Conservation (phyloP, 2,888 invertebrate genomes). For the Steromphala cineraria region DNA sequence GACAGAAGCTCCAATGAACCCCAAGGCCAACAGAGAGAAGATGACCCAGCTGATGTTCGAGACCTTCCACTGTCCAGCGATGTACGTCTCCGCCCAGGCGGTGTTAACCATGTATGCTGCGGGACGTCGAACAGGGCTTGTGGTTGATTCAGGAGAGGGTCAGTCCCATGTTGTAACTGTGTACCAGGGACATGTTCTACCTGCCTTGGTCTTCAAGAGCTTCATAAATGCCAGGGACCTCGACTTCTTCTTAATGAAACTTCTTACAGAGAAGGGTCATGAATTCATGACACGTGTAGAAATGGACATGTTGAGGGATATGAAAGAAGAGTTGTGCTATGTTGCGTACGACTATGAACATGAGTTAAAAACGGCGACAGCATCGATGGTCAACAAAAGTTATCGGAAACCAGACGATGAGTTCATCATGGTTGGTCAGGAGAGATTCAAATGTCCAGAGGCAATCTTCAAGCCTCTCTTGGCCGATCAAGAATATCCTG, state of each 20-base stretch:
- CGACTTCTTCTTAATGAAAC: neutral
- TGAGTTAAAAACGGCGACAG: constrained; percentile 61
- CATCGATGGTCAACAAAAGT: constrained; percentile 65
- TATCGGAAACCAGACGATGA: constrained; percentile 73
- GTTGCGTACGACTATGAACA: constrained; percentile 49
- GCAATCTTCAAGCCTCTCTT: constrained; percentile 67
- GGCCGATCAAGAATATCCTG: constrained; percentile 50
- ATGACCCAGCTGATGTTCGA: constrained; percentile 25
- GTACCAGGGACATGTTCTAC: constrained; percentile 77
- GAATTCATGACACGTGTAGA: constrained; percentile 22
- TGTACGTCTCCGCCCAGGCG: constrained; percentile 95
- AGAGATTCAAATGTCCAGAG: constrained; percentile 67
- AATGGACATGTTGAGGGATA: constrained; percentile 45
- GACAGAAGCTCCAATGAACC: constrained; percentile 91
- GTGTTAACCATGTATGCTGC: constrained; percentile 93
- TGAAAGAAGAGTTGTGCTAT: constrained; percentile 56
- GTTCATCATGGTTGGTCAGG: constrained; percentile 72
- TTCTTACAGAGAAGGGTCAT: neutral
- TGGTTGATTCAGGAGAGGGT: constrained; percentile 94
- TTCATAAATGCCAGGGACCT: no score
- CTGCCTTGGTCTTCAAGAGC: neutral
- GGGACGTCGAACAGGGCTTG: constrained; percentile 96
- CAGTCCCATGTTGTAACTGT: constrained; percentile 95
- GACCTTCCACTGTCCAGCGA: constrained; percentile 86
- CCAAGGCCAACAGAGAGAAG: constrained; percentile 92